Base-by-base conservation (phyloP, 1,140 invertebrate species). In the Nephila pilipes region DNA sequence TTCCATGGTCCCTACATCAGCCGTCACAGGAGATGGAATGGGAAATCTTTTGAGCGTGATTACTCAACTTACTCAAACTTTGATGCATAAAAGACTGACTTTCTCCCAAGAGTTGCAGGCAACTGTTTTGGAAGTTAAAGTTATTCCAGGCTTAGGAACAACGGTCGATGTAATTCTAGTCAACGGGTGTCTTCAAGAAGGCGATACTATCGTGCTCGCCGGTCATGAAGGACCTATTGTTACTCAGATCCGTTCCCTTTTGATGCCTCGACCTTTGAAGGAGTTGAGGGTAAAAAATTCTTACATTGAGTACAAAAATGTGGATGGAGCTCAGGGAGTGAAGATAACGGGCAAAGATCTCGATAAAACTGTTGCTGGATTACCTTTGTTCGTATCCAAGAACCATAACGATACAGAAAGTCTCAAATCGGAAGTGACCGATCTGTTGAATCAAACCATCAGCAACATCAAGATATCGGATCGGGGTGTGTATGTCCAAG, bases 131-230 rank as follows among this genome's bases (percentile, higher is more conserved):
- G 99, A 99, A 97, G 99, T 99, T 5, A 99, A 99, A 97, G 98
- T 99, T 1, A 98, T 99, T 94, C 97, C 98, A 57, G 99, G 99
- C 81, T 96, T 99, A 90, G 99, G 99, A 36, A 99, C 99, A 87
- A 99, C 99, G 10, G 99, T 99, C 95, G 99, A 99, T 96, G 98
- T 99, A 55, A 99, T 99, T 95, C 96, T 99, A 90, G 98, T 99
- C 79, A 99, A 99, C 96, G 99, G 99, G 22, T 97, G 96, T 29
- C 96, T 99, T 38, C 96, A 96, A 63, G 99, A 99, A 96, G 98
- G 99, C 55, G 98, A 99, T 94, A 99, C 98, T 0, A 97, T 99
- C 95, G 97, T 99, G 54, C 95, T 99, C 54, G 99, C 99, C 10
- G 99, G 99, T 58, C 99, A 98, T 2, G 99, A 99, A 95, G 99